Conservation (phyloP, 2,888 invertebrate genomes). For the Graphium colonna region DNA sequence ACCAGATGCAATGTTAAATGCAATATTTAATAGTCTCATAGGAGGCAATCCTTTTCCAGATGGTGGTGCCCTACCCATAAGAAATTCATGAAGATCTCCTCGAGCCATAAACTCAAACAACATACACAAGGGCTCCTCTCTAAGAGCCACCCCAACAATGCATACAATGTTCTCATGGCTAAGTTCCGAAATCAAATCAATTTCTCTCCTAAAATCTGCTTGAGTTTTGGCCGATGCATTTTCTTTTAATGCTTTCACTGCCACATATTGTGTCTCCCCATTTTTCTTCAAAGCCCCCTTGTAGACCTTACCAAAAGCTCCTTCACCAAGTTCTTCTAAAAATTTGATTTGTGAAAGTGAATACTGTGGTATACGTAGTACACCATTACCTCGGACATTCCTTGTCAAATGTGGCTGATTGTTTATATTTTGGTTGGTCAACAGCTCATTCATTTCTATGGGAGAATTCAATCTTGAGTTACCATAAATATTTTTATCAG, state of each 20-base stretch:
- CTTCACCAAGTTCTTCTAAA: constrained; percentile 95
- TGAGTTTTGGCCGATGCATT: constrained; percentile 95
- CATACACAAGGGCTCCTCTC: constrained; percentile 96
- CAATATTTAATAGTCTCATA: constrained; percentile 93
- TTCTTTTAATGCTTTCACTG: constrained; percentile 96
- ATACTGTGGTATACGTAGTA: constrained; percentile 89
- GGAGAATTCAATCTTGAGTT: constrained; percentile 87
- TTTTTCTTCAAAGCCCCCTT: constrained; percentile 92
- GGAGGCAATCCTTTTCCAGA: constrained; percentile 89
- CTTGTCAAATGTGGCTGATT: constrained; percentile 68
- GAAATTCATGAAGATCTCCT: constrained; percentile 97
- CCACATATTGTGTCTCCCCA: constrained; percentile 88
- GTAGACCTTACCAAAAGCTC: constrained; percentile 98
- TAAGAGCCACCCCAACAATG: constrained; percentile 93
- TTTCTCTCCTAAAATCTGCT: constrained; percentile 95
- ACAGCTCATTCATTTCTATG: constrained; percentile 91
- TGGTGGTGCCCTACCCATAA: constrained; percentile 93
- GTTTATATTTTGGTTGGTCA: constrained; percentile 77
- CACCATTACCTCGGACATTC: constrained; percentile 73
- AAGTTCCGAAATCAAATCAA: constrained; percentile 95
- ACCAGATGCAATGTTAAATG: constrained; percentile 90
- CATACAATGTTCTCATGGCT: constrained; percentile 98
- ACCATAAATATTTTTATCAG: constrained; percentile 90
- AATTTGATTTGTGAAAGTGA: constrained; percentile 91
- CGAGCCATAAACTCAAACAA: constrained; percentile 98